Evolutionary conservation across 2,888 invertebrate species (phyloP).

Genomic region (Drosophila monieri): DNA sequence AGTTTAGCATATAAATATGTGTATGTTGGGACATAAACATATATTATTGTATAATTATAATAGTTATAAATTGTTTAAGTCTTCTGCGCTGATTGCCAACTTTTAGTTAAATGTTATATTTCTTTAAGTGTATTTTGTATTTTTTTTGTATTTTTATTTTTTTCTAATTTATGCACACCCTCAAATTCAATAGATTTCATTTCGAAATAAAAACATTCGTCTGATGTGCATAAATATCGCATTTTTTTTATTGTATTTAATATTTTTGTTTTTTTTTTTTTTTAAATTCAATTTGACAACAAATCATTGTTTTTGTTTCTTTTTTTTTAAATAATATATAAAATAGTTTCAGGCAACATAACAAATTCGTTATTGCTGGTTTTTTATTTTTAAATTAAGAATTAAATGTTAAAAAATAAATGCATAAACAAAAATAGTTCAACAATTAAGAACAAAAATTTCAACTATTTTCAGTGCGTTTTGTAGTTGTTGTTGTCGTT

Average conservation of each 20-base stretch:
- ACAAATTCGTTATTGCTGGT: constrained; percentile 49
- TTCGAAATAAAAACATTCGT: constrained; percentile 22
- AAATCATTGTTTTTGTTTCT: constrained; percentile 41
- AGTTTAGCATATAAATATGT: constrained; percentile 26
- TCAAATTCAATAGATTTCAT: constrained; percentile 22
- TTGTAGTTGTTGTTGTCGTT: constrained; percentile 7
- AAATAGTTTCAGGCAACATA: constrained; percentile 40
- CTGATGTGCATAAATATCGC: constrained; percentile 25
- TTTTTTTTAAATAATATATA: constrained; percentile 25
- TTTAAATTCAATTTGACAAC: constrained; percentile 52
- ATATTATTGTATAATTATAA: constrained; percentile 50
- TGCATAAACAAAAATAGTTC: constrained; percentile 33
- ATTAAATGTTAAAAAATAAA: constrained; percentile 43
- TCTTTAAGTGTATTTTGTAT: constrained; percentile 24
- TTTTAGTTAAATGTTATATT: constrained; percentile 55
- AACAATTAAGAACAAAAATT: constrained; percentile 65
- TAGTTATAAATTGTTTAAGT: constrained; percentile 73
- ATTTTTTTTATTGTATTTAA: constrained; percentile 19
- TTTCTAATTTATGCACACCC: constrained; percentile 26
- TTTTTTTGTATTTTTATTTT: constrained; percentile 10
- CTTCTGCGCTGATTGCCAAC: constrained; percentile 80
- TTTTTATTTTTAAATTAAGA: constrained; percentile 37
- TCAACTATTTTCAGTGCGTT: constrained; percentile 61
- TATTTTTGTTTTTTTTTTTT: constrained; percentile 15
- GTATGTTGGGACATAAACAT: constrained; percentile 24